Percentiles rank a stretch among this genome's conserved stretches.
Conservation (phyloP, 2,888 invertebrate species). For the Synergus umbraculus region DNA sequence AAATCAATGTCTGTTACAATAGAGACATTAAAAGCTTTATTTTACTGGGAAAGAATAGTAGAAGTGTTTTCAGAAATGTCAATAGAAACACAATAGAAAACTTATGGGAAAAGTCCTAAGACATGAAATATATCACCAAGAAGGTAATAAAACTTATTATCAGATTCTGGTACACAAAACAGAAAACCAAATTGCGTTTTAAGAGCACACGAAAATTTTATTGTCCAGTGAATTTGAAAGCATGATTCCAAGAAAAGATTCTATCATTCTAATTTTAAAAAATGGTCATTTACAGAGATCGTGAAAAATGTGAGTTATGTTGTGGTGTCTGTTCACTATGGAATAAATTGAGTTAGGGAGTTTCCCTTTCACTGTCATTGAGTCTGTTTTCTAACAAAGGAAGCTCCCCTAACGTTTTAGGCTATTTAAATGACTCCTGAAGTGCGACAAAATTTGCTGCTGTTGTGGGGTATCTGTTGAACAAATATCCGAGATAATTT, state of each 20-base stretch:
- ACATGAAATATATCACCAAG: not conserved
- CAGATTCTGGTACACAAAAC: not conserved
- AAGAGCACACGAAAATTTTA: slow-evolving; percentile 5
- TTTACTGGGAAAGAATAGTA: not conserved
- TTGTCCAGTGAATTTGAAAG: slow-evolving; percentile 37
- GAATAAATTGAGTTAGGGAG: slow-evolving; percentile 29
- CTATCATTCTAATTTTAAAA: slow-evolving; percentile 26
- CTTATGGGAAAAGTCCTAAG: not conserved
- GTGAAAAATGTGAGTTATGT: slow-evolving; percentile 40
- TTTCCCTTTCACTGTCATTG: slow-evolving; percentile 19
- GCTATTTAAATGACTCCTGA: slow-evolving; percentile 37
- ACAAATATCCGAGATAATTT: slow-evolving; percentile 39
- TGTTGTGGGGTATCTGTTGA: slow-evolving; percentile 34
- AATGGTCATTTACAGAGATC: not conserved
- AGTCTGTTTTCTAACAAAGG: slow-evolving; percentile 41
- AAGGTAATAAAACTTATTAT: not conserved
- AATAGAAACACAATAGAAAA: not conserved
- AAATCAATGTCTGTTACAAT: too few species aligned
- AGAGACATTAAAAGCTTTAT: not conserved
- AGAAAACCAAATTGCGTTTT: not conserved
- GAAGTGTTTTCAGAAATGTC: not conserved
- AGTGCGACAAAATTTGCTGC: slow-evolving; percentile 34
- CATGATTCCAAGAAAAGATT: slow-evolving; percentile 20
- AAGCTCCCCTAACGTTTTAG: slow-evolving; percentile 37
- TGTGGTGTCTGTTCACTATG: slow-evolving; percentile 38